Base-by-base conservation (phyloP, 1,140 invertebrate species). In the roundworm (Caenorhabditis elegans) region DNA sequence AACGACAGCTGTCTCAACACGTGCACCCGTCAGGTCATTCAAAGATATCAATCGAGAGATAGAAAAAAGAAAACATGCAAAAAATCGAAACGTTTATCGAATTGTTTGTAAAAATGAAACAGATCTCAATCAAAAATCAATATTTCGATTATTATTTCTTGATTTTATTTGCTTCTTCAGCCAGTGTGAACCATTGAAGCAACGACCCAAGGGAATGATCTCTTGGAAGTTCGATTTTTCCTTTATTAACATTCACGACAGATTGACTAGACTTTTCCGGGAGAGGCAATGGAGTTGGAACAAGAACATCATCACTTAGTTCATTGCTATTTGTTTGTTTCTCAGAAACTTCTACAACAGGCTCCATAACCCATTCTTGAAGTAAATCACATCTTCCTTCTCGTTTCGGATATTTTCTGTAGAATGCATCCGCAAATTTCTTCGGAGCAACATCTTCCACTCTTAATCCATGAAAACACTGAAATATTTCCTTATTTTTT, bases 1-100 rank as follows among this genome's bases (percentile, higher is more conserved):
- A 70, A 39, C n/a, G 60, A 70, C 60, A 70, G 34, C 34, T 70
- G 60, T 70, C 34, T 70, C n/a, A 70, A 24, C 60, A 70, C 60
- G 60, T 70, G 60, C 60, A 70, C 34, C 31, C 55, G 24, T 70
- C 34, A 34, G 53, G 53, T 70, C 60, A 70, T 70, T 70, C 26
- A 11, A 26, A 70, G 60, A 70, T 70, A 22, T 34, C 17, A 11
- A 11, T 19, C 28, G 60, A 70, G 60, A 70, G 15, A 39, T n/a
- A 34, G 19, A n/a, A 70, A 15, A 60, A 10, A 70, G 39, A 70
- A 70, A 70, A 55, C 6, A 26, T 10, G 15, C 10, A n/a, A 70
- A 43, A 3, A 36, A 70, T 65, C 31, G 13, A 70, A 70, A 22
- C 39, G 31, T 70, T 70, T 70, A 70, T 70, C 34, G 34, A 39